A percentile compares a stretch with the other conserved stretches of the same genome.
These are phyloP conservation scores for Chromoteleia sp. DNA, from an alignment of 2,888 invertebrate species.

Conservation along the genomic window DNA sequence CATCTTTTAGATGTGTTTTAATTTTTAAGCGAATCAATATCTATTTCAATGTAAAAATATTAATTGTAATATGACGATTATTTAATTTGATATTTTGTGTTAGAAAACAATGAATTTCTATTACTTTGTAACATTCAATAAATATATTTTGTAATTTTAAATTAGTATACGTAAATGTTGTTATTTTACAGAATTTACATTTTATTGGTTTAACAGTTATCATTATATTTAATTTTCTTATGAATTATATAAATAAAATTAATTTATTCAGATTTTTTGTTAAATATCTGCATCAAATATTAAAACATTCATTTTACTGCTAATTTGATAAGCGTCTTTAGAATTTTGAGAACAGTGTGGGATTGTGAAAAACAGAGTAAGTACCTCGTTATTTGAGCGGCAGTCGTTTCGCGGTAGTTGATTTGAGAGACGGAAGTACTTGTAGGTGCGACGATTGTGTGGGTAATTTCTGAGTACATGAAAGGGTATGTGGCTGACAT, in stretches of 20 bases:
- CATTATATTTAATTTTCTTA: not conserved
- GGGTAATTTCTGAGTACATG: conserved; percentile 60
- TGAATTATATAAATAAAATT: not conserved
- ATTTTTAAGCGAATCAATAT: too few relatives aligned
- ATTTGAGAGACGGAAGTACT: conserved; percentile 63
- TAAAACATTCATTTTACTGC: conserved; percentile 43
- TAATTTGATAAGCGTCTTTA: conserved; percentile 54
- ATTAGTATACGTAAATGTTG: too few relatives aligned
- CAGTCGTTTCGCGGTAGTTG: conserved; percentile 54
- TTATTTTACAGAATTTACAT: too few relatives aligned
- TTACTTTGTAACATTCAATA: too few relatives aligned
- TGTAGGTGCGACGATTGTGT: conserved; percentile 63
- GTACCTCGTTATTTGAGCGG: conserved; percentile 64
- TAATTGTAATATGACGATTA: too few relatives aligned
- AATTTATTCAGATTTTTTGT: not conserved
- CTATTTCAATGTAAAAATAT: too few relatives aligned
- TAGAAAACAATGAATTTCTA: too few relatives aligned
- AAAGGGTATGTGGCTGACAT: conserved; percentile 60
- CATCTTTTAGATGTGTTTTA: too few relatives aligned
- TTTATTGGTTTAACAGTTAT: too few relatives aligned
- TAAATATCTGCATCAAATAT: conserved; percentile 18
- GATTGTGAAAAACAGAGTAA: conserved; percentile 58
- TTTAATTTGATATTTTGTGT: too few relatives aligned
- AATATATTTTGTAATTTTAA: too few relatives aligned
- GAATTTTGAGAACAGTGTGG: conserved; percentile 44